Evolutionary conservation across 1,140 invertebrate species (phyloP).

Genomic region (Dendroctonus ponderosae): DNA sequence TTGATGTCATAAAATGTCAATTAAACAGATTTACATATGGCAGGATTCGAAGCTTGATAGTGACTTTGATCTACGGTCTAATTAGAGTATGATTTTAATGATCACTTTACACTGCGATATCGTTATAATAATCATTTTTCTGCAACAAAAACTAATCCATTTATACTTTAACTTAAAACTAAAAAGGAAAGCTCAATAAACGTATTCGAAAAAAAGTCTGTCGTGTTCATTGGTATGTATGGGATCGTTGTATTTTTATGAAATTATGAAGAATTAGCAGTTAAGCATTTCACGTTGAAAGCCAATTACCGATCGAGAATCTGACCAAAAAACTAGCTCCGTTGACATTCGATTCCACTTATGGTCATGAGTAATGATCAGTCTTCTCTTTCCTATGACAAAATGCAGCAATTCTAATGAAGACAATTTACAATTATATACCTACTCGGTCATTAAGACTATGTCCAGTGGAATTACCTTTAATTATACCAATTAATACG

Average conservation of each 20-base stretch:
- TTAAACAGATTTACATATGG: background rate
- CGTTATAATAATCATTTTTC: conserved; percentile 3
- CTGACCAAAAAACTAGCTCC: conserved; percentile 35
- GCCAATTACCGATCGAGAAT: conserved; percentile 39
- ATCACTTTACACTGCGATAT: conserved; percentile 3
- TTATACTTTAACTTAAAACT: conserved; percentile 19
- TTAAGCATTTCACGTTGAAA: conserved; percentile 29
- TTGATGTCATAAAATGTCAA: background rate
- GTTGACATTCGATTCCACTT: conserved; percentile 35
- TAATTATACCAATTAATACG: conserved; percentile 43
- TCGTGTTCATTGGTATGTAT: conserved; percentile 26
- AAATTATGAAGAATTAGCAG: conserved; percentile 39
- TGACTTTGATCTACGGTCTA: background rate
- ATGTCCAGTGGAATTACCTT: conserved; percentile 35
- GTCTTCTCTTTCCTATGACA: conserved; percentile 36
- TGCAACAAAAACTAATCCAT: conserved; percentile 13
- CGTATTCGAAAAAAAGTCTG: conserved; percentile 18
- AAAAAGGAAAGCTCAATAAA: conserved; percentile 17
- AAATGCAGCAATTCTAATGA: conserved; percentile 41
- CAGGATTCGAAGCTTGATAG: background rate
- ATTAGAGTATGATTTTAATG: conserved; percentile 2
- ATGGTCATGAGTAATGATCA: conserved; percentile 39
- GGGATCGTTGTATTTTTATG: conserved; percentile 34
- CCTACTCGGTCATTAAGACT: conserved; percentile 35
- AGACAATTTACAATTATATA: conserved; percentile 41